Conservation (phyloP, 2,797 vertebrate genomes). For the Argya squamiceps region DNA sequence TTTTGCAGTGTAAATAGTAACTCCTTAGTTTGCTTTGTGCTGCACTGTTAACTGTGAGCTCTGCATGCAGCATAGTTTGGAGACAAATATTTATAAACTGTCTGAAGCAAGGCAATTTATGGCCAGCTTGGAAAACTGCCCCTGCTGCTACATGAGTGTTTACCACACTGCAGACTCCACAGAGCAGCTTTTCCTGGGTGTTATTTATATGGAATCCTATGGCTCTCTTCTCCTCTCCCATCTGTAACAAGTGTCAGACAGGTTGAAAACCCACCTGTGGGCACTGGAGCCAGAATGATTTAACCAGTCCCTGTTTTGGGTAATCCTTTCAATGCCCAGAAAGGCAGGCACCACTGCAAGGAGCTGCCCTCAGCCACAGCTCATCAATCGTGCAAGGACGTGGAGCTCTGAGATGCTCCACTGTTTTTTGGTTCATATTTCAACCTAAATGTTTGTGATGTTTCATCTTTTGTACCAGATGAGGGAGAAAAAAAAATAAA, state of each 20-base stretch:
- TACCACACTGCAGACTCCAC: neutral
- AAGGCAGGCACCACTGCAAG: neutral
- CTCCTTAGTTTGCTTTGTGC: neutral
- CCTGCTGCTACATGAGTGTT: neutral
- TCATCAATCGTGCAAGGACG: accelerated
- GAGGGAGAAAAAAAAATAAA: neutral
- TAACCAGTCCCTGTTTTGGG: neutral
- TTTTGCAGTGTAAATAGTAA: neutral
- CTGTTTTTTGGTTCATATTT: neutral
- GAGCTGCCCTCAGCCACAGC: neutral
- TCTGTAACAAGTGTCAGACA: neutral
- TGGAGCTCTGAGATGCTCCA: neutral
- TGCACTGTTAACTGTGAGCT: neutral
- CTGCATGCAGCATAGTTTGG: neutral
- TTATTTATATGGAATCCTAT: neutral
- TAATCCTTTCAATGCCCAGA: neutral
- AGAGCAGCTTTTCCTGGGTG: neutral
- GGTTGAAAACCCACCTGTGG: neutral
- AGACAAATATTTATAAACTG: slow-evolving; percentile 34
- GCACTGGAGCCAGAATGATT: neutral
- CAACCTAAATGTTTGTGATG: neutral
- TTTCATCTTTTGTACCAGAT: neutral
- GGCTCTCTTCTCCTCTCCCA: neutral
- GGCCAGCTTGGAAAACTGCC: neutral
- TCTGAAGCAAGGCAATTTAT: neutral